These are phyloP conservation scores for Microctonus brassicae DNA, from an alignment of 2,888 invertebrate species.

Conservation along the genomic window DNA sequence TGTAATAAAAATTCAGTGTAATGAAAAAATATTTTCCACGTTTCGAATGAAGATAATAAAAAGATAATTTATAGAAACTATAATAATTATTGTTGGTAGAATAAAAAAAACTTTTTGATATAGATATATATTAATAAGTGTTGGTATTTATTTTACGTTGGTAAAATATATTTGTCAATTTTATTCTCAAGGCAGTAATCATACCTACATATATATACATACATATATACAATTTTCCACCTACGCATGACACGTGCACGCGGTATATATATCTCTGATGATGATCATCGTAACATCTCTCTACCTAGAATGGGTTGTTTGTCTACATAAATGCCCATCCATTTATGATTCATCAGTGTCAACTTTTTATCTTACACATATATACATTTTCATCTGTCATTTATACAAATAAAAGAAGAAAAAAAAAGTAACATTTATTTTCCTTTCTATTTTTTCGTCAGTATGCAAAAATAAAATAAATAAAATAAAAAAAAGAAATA, in stretches of 20 bases:
- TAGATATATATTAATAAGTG: background rate
- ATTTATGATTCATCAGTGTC: background rate
- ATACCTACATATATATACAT: background rate
- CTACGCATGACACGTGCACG: slow-evolving; percentile 14
- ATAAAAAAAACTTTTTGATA: background rate
- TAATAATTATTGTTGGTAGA: background rate
- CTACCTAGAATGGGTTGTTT: background rate
- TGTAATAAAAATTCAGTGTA: background rate
- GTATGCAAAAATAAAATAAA: too few relatives aligned
- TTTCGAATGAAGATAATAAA: background rate
- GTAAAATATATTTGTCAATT: background rate
- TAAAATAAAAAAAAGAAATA: too few relatives aligned
- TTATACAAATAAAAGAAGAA: too few relatives aligned
- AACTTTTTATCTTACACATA: background rate
- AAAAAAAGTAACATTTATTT: too few relatives aligned
- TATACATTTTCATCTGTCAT: background rate
- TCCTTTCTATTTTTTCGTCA: too few relatives aligned
- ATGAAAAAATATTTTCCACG: background rate
- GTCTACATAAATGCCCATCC: background rate
- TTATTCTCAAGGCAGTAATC: background rate
- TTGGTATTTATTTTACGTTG: background rate
- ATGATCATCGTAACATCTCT: background rate
- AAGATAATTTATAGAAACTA: background rate
- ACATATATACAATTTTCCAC: background rate
- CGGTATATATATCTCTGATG: background rate